Conservation (phyloP, 2,888 invertebrate species). For the Acanthoscelides obtectus region DNA sequence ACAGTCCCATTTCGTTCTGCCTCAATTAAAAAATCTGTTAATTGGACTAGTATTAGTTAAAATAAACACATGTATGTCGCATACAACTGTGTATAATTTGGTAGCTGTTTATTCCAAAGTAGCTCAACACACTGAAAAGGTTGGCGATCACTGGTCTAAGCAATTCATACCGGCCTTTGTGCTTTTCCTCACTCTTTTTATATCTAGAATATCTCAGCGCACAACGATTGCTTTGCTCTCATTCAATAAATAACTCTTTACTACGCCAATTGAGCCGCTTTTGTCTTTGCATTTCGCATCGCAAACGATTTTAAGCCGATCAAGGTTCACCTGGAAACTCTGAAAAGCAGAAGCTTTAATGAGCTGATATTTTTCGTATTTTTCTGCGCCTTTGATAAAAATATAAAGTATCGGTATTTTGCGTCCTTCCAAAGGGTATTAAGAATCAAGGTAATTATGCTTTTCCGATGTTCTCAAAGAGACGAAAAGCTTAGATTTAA, state of each 20-base stretch:
- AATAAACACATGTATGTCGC: too few relatives aligned
- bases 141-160: too few relatives aligned
- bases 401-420: not conserved
- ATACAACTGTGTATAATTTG: too few relatives aligned
- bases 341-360: not conserved
- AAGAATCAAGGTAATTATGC: too few relatives aligned
- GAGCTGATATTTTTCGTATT: not conserved
- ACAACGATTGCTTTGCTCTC: not conserved
- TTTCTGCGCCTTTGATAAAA: not conserved
- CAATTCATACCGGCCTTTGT: not conserved
- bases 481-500: too few relatives aligned
- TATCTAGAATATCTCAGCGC: not conserved
- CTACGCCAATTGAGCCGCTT: constrained; percentile 1
- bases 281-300: constrained; percentile 2
- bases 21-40: too few relatives aligned
- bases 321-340: not conserved
- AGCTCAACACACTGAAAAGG: too few relatives aligned
- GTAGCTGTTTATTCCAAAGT: too few relatives aligned
- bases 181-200: not conserved
- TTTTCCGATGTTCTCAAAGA: too few relatives aligned
- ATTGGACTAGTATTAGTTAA: too few relatives aligned
- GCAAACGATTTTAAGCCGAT: not conserved
- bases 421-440: not conserved
- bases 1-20: too few relatives aligned
- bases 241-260: constrained; percentile 10